These are phyloP conservation scores for Sebastes flavidus DNA, from an alignment of 2,797 vertebrate species.

Conservation along the genomic window DNA sequence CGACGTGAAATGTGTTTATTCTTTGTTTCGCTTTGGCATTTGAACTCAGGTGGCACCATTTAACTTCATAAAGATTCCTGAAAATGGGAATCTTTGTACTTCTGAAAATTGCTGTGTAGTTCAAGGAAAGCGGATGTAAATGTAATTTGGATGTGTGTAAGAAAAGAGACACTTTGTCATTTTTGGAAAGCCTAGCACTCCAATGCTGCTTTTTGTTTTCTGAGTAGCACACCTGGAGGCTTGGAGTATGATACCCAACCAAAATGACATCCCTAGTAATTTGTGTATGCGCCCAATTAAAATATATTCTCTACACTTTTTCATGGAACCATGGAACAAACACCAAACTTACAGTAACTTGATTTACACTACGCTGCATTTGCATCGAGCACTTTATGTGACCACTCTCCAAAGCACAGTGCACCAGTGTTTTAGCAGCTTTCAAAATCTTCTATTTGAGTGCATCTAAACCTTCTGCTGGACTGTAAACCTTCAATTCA, in stretches of 20 bases:
- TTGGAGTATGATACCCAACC: background rate
- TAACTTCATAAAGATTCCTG: background rate
- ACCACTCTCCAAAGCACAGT: background rate
- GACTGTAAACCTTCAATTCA: background rate
- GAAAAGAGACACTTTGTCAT: background rate
- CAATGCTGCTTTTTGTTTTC: background rate
- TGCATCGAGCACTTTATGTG: background rate
- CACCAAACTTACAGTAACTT: background rate
- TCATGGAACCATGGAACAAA: background rate
- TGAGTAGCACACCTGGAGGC: background rate
- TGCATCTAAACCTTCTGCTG: background rate
- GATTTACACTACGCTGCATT: background rate
- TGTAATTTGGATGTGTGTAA: background rate
- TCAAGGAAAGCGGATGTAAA: background rate
- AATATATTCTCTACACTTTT: background rate
- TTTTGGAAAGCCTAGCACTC: background rate
- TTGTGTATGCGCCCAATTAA: background rate
- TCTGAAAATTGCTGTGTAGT: background rate
- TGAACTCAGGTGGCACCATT: conserved; percentile 4
- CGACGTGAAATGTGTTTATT: background rate
- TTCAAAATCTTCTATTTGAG: background rate
- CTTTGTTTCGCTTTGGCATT: background rate
- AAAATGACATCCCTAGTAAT: background rate
- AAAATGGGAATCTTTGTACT: background rate
- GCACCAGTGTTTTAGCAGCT: background rate